Base-by-base conservation (phyloP, 2,888 invertebrate species). In the Ichneumoninae sp. region DNA sequence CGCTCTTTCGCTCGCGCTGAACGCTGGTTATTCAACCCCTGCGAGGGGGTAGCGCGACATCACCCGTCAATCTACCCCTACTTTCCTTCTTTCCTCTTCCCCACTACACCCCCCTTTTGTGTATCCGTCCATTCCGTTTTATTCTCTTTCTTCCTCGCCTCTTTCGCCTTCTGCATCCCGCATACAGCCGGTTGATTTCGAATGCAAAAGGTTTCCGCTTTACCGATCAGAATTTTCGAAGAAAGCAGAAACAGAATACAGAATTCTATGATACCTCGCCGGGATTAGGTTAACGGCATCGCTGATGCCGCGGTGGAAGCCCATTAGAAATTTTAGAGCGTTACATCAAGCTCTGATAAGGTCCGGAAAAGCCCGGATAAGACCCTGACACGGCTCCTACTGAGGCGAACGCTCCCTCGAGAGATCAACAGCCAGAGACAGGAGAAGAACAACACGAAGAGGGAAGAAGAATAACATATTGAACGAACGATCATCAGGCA, bases 41-140 rank as follows among this genome's bases (percentile, higher is more conserved):
- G 36, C 50, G 6, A 33, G 54, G 68, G 30, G 60, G 50, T 57
- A 69, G 74, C 78, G 74, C 80, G 81, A 81, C 69, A 81, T 78
- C 78, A 81, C 81, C 72, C 77, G 74, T 81, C 77, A 80, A 84
- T 57, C 71, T 33, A 72, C 80, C 72, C 81, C 71, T 47, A 65
- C 57, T 40, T 79, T 33, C 74, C 57, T 66, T 52, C 68, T 19
- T 66, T 50, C 16, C 26, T 74, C 44, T 40, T 22, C 72, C 40
- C 69, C 72, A 62, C 10, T 13, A 10, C 47, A 13, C 16, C 36
- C 65, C n/a, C 19, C 71, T 30, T 52, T 40, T 10, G 44, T 47
- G 60, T 30, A 30, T 47, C 47, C 60, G 19, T 47, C 44, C n/a
- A 30, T 74, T 62, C 16, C 22, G 6, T 26, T 71, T 60, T 47